Base-by-base conservation (phyloP, 2,888 invertebrate genomes). In the Gymnosoma rotundatum region DNA sequence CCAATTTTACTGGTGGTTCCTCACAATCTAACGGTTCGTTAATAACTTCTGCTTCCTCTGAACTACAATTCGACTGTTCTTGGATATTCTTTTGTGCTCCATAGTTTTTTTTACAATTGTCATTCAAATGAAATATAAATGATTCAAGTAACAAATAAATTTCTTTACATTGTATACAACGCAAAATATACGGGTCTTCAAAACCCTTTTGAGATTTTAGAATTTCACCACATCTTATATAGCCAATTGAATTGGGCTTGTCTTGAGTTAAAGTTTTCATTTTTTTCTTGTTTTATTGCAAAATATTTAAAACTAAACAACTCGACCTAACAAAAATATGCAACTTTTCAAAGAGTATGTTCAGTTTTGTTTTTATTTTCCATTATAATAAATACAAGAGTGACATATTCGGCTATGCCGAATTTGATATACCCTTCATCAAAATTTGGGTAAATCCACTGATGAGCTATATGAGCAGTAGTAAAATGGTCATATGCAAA, bases 211-310 rank as follows among this genome's bases (percentile, higher is more conserved):
- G 21, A 0, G 75, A 76, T 42, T 82, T 70, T 1, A 82, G 18
- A 58, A 82, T 76, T 76, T 82, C 81, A 14, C 81, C 81, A 54
- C 81, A 82, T 72, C 63, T 76, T 12, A 76, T 45, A 32, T 82
- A 82, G 14, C 75, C 81, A 50, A 58, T 21, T 2, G 50, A 56
- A 58, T 42, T 75, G 38, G 75, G n/a, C n/a, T 10, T 64, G 64
- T 64, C 45, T n/a, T 58, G 25, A 7, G 21, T 14, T 18, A 81
- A 38, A 20, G 50, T 52, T 50, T 64, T 32, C 75, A 81, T 75
- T 5, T 16, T 38, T 54, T 50, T 12, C n/a, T n/a, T 25, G 45
- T 61, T 18, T n/a, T 25, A 32, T 32, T 32, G 32, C 32, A 32
- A 32, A 42, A 3, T 52, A 32, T 45, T 54, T 20, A 42, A 12